phyloP scores from a whole-genome alignment of 2,797 vertebrate genomes.

The Bovichtus variegatus region DNA sequence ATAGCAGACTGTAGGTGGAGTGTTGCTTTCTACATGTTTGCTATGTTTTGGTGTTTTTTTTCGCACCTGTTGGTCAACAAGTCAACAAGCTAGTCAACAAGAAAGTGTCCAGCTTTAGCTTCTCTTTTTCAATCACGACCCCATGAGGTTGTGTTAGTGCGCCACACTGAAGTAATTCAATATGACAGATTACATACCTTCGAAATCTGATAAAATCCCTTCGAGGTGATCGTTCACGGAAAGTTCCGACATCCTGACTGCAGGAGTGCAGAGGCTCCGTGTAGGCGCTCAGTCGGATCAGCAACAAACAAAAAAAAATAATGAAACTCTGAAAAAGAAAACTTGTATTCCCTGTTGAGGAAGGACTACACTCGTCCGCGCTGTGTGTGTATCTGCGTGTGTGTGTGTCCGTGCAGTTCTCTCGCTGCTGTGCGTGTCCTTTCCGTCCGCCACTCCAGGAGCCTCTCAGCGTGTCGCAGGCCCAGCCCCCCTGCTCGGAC shows the following conservation, averaged over 20 bases:
- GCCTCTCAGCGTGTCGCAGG: background rate
- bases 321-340: background rate
- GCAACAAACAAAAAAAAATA: too few species aligned
- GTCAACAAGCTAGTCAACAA: too few species aligned
- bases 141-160: slow-evolving; percentile 4
- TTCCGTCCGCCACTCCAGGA: background rate
- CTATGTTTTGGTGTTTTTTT: too few species aligned
- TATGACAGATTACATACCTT: slow-evolving; percentile 82
- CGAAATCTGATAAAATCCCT: slow-evolving; percentile 92
- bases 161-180: slow-evolving; percentile 35
- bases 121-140: too few species aligned
- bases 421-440: background rate
- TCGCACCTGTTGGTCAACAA: too few species aligned
- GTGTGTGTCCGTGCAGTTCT: background rate
- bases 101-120: too few species aligned
- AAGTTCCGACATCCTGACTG: slow-evolving; percentile 86
- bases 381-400: background rate
- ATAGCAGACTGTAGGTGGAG: too few species aligned
- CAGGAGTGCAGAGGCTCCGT: background rate
- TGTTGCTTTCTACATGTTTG: too few species aligned
- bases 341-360: background rate
- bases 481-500: slow-evolving; percentile 34
- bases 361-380: background rate
- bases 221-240: slow-evolving; percentile 91
- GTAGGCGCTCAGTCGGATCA: slow-evolving; percentile 4